Conservation (phyloP, 2,113 vertebrate genomes). For the Tiliqua scincoides region DNA sequence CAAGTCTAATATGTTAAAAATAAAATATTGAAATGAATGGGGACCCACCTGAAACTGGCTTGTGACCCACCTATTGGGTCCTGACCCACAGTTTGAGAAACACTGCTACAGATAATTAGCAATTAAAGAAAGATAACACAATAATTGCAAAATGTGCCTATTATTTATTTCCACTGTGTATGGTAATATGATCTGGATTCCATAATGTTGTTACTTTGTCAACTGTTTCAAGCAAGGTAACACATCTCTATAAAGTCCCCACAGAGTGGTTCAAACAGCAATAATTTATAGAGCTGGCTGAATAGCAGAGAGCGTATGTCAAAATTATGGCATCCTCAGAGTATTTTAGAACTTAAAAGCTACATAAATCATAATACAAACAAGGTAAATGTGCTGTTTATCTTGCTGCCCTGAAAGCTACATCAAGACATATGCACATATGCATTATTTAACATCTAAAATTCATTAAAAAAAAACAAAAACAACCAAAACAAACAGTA, state of each 20-base stretch:
- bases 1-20: no score
- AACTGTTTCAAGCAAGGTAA: neutral
- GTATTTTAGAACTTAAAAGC: neutral
- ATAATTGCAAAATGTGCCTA: neutral
- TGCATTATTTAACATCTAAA: neutral
- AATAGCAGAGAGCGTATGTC: neutral
- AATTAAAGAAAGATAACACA: neutral
- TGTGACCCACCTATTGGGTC: no score
- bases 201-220: constrained; percentile 12
- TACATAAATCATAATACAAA: constrained; percentile 4
- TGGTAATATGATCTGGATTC: neutral
- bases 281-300: neutral
- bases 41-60: no score
- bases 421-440: neutral
- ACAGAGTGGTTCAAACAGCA: neutral
- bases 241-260: neutral
- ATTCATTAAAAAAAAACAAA: neutral
- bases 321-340: constrained; percentile 14
- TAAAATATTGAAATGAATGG: no score
- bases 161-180: neutral
- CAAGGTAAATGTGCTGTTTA: neutral
- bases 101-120: neutral
- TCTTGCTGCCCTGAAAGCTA: neutral
- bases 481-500: neutral
- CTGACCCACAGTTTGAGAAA: no score